Evolutionary conservation across 2,888 invertebrate species (phyloP), one percentile per base, ranked within the genome.

Genomic region (Chromoteleia sp.): DNA sequence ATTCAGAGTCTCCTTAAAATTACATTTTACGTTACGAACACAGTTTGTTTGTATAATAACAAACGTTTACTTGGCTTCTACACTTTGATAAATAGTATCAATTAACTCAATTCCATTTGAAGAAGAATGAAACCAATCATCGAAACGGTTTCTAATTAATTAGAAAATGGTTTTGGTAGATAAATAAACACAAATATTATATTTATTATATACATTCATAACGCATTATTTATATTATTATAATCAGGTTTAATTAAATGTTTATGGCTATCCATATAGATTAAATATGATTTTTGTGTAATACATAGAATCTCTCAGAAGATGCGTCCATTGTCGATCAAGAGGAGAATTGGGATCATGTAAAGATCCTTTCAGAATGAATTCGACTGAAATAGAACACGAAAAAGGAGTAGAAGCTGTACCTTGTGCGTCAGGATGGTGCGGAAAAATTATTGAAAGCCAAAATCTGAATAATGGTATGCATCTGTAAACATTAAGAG

Each of bases 351-450:
- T 96, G 36, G 98, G 98, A 2, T 95, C 96, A 83, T 98, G 98
- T 91, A 97, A 96, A 87, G 98, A 98, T 92, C 95, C 96, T 7
- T 97, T 97, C 88, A 94, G 93, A 0, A 95, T 94, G 85, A 98
- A 98, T 93, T 94, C 94, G 10, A 97, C 97, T 0, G 94, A 95
- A 85, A 94, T 95, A 2, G 95, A 95, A 83, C 92, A 93, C 15
- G 95, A 95, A 87, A 93, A 93, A 30, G 97, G 97, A 0, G 94
- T 97, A 0, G 93, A 95, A 86, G 94, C 95, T 0, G 94, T 95
- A 8, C 96, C 96, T 0, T 98, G 98, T 87, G 96, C 97, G 0
- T 97, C 97, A 0, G 97, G 97, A 39, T 98, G 98, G 98, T 98
- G 98, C 88, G 97, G 96, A 19, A 98, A 98, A 93, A 95, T 97